Evolutionary conservation across 2,797 vertebrate species (phyloP), one percentile per base, ranked within the genome.

Genomic region (Geotrypetes seraphini): DNA sequence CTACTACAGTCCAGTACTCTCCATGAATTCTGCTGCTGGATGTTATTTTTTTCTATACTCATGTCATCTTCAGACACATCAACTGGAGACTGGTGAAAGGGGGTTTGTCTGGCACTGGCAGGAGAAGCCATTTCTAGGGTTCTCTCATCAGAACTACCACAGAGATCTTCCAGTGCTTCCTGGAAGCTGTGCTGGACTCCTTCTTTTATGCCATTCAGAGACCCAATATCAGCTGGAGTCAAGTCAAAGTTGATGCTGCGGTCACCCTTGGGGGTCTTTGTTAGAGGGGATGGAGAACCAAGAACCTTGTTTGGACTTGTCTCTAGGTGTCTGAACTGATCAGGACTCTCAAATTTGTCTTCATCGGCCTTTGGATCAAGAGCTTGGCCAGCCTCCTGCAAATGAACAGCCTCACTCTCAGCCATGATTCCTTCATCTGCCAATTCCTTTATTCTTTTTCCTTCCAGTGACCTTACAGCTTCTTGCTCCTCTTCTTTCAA

Each of bases 31-130:
- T 53, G 67, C 20, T 57, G 62, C 23, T 68, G 78, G 12, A 79
- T 27, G 25, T 68, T 64, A 12, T 36, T 24, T 1, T 17, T 2
- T n/a, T 54, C 18, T 0, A 22, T 0, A 1, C 33, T 22, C 10
- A 57, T 66, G 41, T 81, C 84, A 62, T 79, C 78, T 10, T 52
- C 59, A 13, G 73, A 71, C 10, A 84, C 72, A 2, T 78, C 72
- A 16, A 81, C 78, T 0, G 90, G 79, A 0, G 89, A 89, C 8
- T 87, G 79, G 36, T 90, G 85, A 28, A 90, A 88, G 8, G 81
- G 80, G 0, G 88, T 90, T 61, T 84, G 81, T 2, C 83, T 83
- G 0, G 84, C 79, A 1, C 84, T 81, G 54, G 85, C 76, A 1
- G 83, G 80, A 2, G 86, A 82, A 22, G 65, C 71, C 16, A 81